Conservation (phyloP, 30 jellyfish, hydroid and myxozoan genomes). For the Hydra vulgaris region DNA sequence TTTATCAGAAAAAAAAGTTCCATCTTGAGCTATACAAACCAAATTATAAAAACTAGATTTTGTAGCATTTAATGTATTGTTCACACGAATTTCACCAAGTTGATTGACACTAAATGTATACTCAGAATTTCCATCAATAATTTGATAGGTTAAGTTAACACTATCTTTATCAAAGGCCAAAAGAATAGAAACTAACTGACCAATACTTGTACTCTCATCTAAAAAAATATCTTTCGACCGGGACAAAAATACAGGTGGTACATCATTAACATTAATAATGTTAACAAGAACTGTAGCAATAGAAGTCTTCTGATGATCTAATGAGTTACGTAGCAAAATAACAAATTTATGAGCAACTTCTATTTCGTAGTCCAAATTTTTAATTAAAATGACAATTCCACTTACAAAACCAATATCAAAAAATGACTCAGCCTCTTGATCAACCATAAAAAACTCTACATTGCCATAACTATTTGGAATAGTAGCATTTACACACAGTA, state of each 20-base stretch:
- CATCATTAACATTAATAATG: conserved; percentile 28
- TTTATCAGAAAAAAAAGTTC: not conserved
- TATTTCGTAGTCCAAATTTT: not conserved
- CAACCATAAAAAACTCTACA: conserved; percentile 4
- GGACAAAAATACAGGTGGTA: conserved; percentile 20
- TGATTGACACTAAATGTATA: conserved; percentile 18
- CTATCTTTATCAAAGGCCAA: conserved; percentile 31
- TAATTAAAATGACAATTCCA: not conserved
- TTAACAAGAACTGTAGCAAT: conserved; percentile 20
- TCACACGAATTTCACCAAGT: conserved; percentile 29
- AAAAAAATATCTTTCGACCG: not conserved
- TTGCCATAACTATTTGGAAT: conserved; percentile 20
- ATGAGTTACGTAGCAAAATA: conserved; percentile 21
- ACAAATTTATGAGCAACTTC: conserved; percentile 6
- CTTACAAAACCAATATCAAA: not conserved
- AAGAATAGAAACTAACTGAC: not conserved
- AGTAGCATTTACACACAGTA: not conserved
- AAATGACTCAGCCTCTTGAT: not conserved
- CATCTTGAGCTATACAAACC: conserved; percentile 17
- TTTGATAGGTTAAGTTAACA: conserved; percentile 6
- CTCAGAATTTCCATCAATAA: conserved; percentile 14
- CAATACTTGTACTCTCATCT: conserved; percentile 12
- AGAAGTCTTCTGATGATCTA: not conserved
- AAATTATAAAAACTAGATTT: not conserved
- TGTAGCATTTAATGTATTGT: not conserved